phyloP scores from a whole-genome alignment of 2,888 invertebrate species.

The Charanyca ferruginea region DNA sequence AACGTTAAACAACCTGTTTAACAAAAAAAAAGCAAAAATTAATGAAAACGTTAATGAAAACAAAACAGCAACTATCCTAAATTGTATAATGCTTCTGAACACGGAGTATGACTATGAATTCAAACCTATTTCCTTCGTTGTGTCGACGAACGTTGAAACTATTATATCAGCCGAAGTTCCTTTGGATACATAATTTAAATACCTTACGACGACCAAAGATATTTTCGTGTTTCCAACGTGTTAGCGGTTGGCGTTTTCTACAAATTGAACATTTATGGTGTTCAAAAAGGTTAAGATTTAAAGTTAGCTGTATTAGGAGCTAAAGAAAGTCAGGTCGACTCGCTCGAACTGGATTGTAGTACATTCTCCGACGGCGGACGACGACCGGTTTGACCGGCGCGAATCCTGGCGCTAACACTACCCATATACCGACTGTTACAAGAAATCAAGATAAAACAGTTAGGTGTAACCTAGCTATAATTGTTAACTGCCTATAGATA shows the following conservation, averaged over 20 bases:
- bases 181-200: conserved; percentile 55
- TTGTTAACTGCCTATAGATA: conserved; percentile 46
- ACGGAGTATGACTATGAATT: conserved; percentile 35
- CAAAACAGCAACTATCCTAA: conserved; percentile 28
- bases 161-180: conserved; percentile 46
- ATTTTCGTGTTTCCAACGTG: conserved; percentile 57
- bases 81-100: conserved; percentile 41
- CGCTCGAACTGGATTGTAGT: conserved; percentile 84
- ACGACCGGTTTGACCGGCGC: conserved; percentile 88
- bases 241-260: conserved; percentile 50
- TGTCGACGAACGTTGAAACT: conserved; percentile 33
- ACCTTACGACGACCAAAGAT: conserved; percentile 45
- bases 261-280: conserved; percentile 55
- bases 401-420: conserved; percentile 83
- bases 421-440: conserved; percentile 66
- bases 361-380: conserved; percentile 74
- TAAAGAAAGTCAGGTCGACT: conserved; percentile 84
- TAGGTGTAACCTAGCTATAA: conserved; percentile 33
- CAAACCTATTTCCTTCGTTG: conserved; percentile 46
- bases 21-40: not conserved
- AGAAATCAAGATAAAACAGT: conserved; percentile 63
- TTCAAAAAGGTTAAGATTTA: conserved; percentile 60
- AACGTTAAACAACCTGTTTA: conserved; percentile 1
- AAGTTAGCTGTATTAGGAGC: conserved; percentile 70
- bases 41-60: not conserved